Evolutionary conservation across 30 jellyfish, hydroid and myxozoan genomes (phyloP).

Genomic region (Aurelia sp.): DNA sequence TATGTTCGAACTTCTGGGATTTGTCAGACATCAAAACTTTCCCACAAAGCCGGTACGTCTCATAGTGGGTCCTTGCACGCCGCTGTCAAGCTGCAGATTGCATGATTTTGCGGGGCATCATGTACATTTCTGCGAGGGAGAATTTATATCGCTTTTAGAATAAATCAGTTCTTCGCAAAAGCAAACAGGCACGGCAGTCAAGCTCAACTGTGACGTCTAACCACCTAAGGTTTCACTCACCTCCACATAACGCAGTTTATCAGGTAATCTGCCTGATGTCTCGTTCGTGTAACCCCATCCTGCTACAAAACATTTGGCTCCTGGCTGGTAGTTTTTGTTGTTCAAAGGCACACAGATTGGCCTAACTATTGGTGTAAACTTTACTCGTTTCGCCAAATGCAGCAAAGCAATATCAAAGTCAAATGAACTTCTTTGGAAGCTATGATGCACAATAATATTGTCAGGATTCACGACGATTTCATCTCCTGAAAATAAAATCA

Average conservation of each 20-base stretch:
- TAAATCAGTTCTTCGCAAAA: neutral
- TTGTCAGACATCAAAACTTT: too few species aligned
- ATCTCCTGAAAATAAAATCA: slow-evolving; percentile 10
- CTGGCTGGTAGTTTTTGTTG: slow-evolving; percentile 27
- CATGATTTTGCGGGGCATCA: too few species aligned
- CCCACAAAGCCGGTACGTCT: too few species aligned
- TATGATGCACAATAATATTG: slow-evolving; percentile 42
- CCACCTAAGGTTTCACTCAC: neutral
- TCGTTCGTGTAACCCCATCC: slow-evolving; percentile 74
- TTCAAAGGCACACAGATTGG: slow-evolving; percentile 55
- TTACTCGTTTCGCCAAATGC: slow-evolving; percentile 26
- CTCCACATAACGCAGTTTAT: slow-evolving; percentile 45
- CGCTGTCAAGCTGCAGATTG: too few species aligned
- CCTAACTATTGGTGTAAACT: slow-evolving; percentile 12
- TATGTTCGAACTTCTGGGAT: too few species aligned
- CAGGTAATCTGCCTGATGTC: slow-evolving; percentile 24
- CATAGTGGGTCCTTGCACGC: too few species aligned
- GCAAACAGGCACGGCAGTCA: neutral
- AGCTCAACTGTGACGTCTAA: neutral
- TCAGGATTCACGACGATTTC: slow-evolving; percentile 34
- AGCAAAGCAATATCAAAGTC: slow-evolving; percentile 64
- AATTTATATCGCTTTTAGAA: too few species aligned
- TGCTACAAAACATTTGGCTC: slow-evolving; percentile 54
- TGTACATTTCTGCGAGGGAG: too few species aligned
- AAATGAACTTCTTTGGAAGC: neutral